Conservation (phyloP, 92 coral and sea anemone species). For the Isaurus tuberculatus region DNA sequence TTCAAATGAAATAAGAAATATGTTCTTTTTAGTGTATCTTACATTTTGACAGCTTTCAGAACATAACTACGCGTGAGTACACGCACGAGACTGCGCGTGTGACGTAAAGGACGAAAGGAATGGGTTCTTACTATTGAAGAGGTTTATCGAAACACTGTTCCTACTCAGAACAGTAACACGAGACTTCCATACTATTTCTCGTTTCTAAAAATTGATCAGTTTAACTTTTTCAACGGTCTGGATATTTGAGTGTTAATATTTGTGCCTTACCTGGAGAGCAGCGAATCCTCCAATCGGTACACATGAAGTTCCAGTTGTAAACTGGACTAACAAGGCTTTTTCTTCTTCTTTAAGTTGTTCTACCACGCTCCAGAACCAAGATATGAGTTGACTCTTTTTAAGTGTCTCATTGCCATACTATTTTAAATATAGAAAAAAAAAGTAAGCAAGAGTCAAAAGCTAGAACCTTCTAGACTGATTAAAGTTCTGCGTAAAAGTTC, state of each 20-base stretch:
- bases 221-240: too few species aligned
- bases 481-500: too few species aligned
- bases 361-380: conserved; percentile 90
- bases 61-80: too few species aligned
- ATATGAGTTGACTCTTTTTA: conserved; percentile 57
- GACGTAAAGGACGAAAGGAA: too few species aligned
- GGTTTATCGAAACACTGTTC: neutral
- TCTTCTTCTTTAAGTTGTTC: conserved; percentile 89
- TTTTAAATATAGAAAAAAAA: conserved; percentile 33
- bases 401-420: conserved; percentile 15
- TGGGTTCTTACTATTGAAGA: too few species aligned
- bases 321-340: conserved; percentile 88
- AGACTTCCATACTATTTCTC: neutral
- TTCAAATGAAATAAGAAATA: too few species aligned
- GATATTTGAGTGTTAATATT: neutral
- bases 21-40: too few species aligned
- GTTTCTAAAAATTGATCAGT: too few species aligned
- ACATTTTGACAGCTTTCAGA: too few species aligned
- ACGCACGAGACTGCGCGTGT: too few species aligned
- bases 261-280: conserved; percentile 67
- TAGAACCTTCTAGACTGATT: neutral
- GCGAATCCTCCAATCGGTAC: conserved; percentile 96
- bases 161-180: neutral
- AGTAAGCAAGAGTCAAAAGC: neutral
- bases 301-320: conserved; percentile 94